Evolutionary conservation across 64 coral and sea anemone genomes (phyloP).

Genomic region (Hydrozoanthus tunicans): DNA sequence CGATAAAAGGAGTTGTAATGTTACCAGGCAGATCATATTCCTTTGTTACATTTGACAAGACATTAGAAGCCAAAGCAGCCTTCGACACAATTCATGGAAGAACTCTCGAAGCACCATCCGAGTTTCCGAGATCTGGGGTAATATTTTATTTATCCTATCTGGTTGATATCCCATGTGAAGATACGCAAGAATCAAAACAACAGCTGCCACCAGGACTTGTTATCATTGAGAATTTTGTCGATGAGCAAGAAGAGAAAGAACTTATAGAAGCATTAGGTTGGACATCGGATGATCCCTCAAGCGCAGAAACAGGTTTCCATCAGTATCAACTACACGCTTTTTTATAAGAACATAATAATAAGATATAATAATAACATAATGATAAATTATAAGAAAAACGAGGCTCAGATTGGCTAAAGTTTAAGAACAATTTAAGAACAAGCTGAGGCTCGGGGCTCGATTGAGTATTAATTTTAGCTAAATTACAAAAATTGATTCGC

Average conservation of each 20-base stretch:
- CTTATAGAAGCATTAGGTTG: constrained; percentile 69
- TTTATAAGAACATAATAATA: background rate
- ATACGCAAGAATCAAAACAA: background rate
- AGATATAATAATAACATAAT: background rate
- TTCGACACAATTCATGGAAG: constrained; percentile 76
- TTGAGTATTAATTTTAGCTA: no score
- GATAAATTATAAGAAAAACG: no score
- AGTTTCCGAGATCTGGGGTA: constrained; percentile 58
- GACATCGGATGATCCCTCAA: constrained; percentile 6
- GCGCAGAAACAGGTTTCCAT: constrained; percentile 67
- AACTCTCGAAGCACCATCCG: constrained; percentile 55
- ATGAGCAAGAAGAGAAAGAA: constrained; percentile 68
- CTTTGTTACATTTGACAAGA: constrained; percentile 74
- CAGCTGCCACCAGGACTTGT: constrained; percentile 73
- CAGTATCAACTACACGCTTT: background rate
- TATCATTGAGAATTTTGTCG: constrained; percentile 85
- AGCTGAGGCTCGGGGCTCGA: no score
- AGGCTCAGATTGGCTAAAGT: no score
- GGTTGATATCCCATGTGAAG: constrained; percentile 54
- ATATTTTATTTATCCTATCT: constrained; percentile 87
- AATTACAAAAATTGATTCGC: no score
- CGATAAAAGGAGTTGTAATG: constrained; percentile 79
- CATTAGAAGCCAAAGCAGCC: constrained; percentile 64
- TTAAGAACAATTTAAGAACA: no score
- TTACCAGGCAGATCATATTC: constrained; percentile 88